Conservation (phyloP, 2,113 vertebrate species). For the Eurystomus gularis region DNA sequence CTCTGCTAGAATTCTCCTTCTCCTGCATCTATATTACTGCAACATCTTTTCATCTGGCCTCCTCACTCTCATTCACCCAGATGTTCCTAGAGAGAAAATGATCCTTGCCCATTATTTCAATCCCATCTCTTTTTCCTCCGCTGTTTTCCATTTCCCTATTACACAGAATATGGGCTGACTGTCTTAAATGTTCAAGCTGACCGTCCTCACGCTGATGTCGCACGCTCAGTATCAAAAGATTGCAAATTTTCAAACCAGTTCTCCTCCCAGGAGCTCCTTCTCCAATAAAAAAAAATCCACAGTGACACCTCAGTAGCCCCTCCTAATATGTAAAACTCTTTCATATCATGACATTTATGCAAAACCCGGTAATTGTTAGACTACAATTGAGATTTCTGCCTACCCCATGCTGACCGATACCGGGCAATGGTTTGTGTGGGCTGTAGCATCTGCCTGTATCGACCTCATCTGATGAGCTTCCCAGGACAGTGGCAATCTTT, state of each 20-base stretch:
- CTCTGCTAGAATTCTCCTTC: not conserved
- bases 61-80: not conserved
- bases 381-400: not conserved
- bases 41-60: not conserved
- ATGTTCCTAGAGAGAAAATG: not conserved
- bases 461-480: not conserved
- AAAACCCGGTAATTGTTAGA: not conserved
- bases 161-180: not conserved
- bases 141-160: not conserved
- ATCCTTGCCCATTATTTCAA: not conserved
- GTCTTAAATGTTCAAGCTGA: not conserved
- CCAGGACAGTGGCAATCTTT: not conserved
- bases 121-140: not conserved
- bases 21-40: not conserved
- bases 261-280: not conserved
- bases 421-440: not conserved
- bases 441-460: not conserved
- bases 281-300: not conserved
- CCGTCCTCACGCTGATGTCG: not conserved
- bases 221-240: not conserved
- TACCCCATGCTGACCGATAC: not conserved
- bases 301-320: not conserved
- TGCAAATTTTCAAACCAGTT: not conserved
- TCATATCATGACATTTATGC: not conserved
- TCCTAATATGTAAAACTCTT: not conserved